These are phyloP conservation scores for Hetaerina titia DNA, from an alignment of 2,888 invertebrate genomes.

Conservation along the genomic window DNA sequence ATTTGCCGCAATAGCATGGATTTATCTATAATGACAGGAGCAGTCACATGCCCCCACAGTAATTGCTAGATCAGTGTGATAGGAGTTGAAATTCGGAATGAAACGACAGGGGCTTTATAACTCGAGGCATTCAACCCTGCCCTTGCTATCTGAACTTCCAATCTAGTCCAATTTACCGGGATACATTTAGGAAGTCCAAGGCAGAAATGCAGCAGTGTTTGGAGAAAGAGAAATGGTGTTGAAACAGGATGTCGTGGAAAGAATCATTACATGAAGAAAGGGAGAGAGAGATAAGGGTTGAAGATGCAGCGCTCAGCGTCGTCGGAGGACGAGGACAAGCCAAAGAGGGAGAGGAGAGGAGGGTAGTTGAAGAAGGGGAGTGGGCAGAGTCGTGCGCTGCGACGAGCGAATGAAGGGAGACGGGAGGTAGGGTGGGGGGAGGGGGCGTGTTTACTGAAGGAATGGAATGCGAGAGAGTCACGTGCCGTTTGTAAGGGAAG, in stretches of 20 bases:
- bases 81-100: neutral
- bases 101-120: no score
- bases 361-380: neutral
- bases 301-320: neutral
- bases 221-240: neutral
- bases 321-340: neutral
- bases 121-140: no score
- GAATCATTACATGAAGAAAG: neutral
- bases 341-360: neutral
- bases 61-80: neutral
- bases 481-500: neutral
- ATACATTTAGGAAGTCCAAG: neutral
- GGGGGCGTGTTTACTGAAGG: neutral
- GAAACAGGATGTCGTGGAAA: neutral
- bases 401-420: neutral
- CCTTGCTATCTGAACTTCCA: no score
- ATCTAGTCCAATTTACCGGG: no score
- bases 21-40: no score
- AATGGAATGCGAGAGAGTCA: neutral
- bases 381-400: neutral
- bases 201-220: neutral
- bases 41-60: no score
- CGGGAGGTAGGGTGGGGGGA: neutral
- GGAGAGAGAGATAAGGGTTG: neutral
- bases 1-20: no score